Evolutionary conservation across 2,113 vertebrate genomes (phyloP).

Genomic region (Eidolon helvum): DNA sequence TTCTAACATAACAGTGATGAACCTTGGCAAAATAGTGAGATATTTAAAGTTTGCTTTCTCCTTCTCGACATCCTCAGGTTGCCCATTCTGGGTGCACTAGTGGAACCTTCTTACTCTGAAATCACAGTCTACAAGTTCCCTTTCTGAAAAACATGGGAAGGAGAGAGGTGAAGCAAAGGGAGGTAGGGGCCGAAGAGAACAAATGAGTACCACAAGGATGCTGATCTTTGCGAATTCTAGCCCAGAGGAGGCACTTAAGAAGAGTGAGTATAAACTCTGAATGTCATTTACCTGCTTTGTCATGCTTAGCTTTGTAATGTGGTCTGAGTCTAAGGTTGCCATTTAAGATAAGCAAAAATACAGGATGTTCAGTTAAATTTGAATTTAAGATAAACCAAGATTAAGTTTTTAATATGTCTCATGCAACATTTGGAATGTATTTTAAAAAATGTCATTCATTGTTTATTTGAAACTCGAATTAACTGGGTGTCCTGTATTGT

Average conservation of each 20-base stretch:
- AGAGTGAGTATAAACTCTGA: not conserved
- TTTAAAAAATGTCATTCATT: not conserved
- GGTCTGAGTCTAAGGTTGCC: not conserved
- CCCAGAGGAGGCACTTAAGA: not conserved
- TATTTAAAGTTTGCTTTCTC: not conserved
- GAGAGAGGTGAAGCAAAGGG: not conserved
- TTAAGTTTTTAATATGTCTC: not conserved
- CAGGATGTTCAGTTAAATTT: not conserved
- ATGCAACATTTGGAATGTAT: not conserved
- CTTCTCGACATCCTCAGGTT: not conserved
- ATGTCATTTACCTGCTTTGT: not conserved
- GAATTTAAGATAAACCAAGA: not conserved
- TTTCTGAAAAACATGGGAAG: not conserved
- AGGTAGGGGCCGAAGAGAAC: not conserved
- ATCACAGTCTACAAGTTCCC: not conserved
- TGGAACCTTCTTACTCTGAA: not conserved
- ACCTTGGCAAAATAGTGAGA: not conserved
- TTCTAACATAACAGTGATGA: not conserved
- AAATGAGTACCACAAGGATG: no score
- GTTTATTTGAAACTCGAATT: slow-evolving; percentile 2
- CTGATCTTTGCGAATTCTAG: not conserved
- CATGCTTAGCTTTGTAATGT: not conserved
- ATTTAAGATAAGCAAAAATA: not conserved
- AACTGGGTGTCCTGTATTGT: not conserved
- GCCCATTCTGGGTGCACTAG: not conserved